Evolutionary conservation across 2,888 invertebrate species (phyloP).

Genomic region (Tenthredo notha): DNA sequence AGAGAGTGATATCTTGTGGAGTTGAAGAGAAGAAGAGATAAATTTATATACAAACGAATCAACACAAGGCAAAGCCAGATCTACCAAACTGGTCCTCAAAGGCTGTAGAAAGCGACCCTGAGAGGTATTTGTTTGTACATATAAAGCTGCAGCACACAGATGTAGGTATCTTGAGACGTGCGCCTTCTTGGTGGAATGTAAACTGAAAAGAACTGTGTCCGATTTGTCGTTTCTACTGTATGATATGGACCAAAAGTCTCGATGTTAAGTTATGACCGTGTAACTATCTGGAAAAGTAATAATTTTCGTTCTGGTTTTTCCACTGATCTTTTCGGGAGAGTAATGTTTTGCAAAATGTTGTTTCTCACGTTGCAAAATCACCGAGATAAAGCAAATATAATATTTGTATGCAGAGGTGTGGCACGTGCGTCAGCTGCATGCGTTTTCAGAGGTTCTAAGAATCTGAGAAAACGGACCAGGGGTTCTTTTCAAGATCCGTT

Average conservation of each 20-base stretch:
- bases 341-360: neutral
- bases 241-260: neutral
- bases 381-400: neutral
- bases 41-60: neutral
- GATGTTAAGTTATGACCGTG: neutral
- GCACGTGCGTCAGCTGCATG: slow-evolving; percentile 45
- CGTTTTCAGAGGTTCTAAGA: slow-evolving; percentile 19
- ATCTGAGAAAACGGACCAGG: slow-evolving; percentile 38
- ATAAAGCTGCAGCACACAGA: neutral
- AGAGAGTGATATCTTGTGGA: neutral
- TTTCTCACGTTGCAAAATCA: slow-evolving; percentile 15
- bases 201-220: slow-evolving; percentile 29
- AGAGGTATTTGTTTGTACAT: slow-evolving; percentile 39
- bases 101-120: slow-evolving; percentile 46
- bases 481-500: slow-evolving; percentile 36
- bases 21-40: neutral
- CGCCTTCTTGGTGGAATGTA: slow-evolving; percentile 27
- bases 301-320: neutral
- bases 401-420: slow-evolving; percentile 14
- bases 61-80: slow-evolving; percentile 37
- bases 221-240: neutral
- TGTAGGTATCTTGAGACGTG: neutral
- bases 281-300: neutral
- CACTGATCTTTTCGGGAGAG: neutral
- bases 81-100: slow-evolving; percentile 40